Conservation (phyloP, 2,888 invertebrate species). For the Smittia sp. region DNA sequence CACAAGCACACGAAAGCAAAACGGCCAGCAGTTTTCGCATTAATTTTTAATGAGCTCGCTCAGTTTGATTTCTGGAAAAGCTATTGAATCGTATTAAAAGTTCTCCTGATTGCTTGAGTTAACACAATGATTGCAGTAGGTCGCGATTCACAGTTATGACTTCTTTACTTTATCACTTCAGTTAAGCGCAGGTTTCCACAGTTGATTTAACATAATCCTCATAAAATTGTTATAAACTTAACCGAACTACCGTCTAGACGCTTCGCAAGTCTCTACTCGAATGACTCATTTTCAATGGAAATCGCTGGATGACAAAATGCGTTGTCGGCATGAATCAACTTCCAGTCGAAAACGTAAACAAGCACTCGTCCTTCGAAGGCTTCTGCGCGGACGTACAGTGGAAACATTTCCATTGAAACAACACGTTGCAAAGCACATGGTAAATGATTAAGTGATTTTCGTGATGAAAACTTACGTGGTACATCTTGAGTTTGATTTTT, state of each 20-base stretch:
- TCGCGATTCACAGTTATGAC: too few relatives aligned
- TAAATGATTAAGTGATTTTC: background rate
- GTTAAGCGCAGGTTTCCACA: too few relatives aligned
- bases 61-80: background rate
- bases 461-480: slow-evolving; percentile 19
- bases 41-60: slow-evolving; percentile 21
- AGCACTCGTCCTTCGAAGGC: background rate
- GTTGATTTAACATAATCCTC: too few relatives aligned
- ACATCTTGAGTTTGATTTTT: slow-evolving; percentile 29
- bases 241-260: background rate
- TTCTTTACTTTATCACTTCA: too few relatives aligned
- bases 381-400: background rate
- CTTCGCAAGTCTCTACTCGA: background rate
- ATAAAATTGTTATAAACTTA: too few relatives aligned
- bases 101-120: background rate
- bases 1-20: background rate
- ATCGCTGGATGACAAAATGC: slow-evolving; percentile 21
- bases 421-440: slow-evolving; percentile 30
- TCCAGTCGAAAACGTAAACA: slow-evolving; percentile 32
- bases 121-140: too few relatives aligned
- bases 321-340: background rate
- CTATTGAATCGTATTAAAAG: background rate
- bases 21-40: background rate
- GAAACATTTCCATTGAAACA: slow-evolving; percentile 7
- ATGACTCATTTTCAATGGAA: slow-evolving; percentile 7